Evolutionary conservation across 2,888 invertebrate species (phyloP).

Genomic region (Philaethria dido): DNA sequence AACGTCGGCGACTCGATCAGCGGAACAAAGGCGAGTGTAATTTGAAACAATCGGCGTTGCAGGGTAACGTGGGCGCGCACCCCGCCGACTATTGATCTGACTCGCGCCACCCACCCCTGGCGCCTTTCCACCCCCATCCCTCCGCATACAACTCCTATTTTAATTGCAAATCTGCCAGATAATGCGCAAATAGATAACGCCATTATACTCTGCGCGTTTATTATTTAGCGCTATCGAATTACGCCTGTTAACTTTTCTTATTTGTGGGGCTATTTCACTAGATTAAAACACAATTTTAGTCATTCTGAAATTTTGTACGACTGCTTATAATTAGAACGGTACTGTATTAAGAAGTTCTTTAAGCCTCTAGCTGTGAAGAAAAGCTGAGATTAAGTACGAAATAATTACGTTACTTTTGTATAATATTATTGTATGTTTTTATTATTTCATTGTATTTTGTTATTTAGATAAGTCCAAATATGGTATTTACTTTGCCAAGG

Average conservation of each 20-base stretch:
- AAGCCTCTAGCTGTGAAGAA: conserved; percentile 10
- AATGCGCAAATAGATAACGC: conserved; percentile 83
- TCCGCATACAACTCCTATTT: conserved; percentile 76
- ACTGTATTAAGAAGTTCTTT: not conserved
- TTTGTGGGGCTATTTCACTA: conserved; percentile 11
- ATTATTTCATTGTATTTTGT: not conserved
- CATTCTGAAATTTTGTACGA: not conserved
- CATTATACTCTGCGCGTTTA: conserved; percentile 76
- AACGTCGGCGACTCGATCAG: conserved; percentile 79
- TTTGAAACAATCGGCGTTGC: conserved; percentile 82
- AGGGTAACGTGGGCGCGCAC: conserved; percentile 75
- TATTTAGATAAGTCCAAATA: not conserved
- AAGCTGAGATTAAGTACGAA: not conserved
- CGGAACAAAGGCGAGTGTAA: conserved; percentile 81
- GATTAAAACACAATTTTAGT: conserved; percentile 12
- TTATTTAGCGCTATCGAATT: conserved; percentile 75
- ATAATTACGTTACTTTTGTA: not conserved
- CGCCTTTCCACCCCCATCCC: conserved; percentile 54
- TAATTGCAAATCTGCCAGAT: conserved; percentile 84
- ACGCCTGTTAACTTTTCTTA: conserved; percentile 34
- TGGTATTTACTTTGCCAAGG: not conserved
- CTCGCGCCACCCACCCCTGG: conserved; percentile 51
- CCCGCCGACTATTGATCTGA: conserved; percentile 82
- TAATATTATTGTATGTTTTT: not conserved
- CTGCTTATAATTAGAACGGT: conserved; percentile 12